Conservation (phyloP, 2,888 invertebrate species). For the Hemithea aestivaria region DNA sequence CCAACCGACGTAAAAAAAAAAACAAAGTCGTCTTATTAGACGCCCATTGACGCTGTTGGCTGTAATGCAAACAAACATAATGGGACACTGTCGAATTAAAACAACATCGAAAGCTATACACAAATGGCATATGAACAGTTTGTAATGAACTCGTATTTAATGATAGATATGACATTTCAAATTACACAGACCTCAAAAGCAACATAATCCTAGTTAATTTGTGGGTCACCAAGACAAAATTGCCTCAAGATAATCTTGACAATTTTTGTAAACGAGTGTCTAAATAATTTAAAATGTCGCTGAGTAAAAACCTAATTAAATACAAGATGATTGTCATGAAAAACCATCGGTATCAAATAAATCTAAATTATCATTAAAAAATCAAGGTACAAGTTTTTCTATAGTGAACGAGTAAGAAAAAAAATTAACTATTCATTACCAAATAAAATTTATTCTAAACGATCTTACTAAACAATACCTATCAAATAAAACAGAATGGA, state of each 20-base stretch:
- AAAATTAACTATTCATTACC: conserved; percentile 67
- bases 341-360: conserved; percentile 68
- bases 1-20: conserved; percentile 17
- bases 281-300: too few species aligned
- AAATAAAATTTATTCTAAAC: conserved; percentile 78
- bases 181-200: too few species aligned
- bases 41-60: conserved; percentile 69
- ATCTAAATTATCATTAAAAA: conserved; percentile 68
- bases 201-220: too few species aligned
- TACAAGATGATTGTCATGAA: conserved; percentile 66
- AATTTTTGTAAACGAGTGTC: too few species aligned
- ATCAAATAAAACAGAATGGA: conserved; percentile 78
- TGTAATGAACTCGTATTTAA: conserved; percentile 28
- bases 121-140: conserved; percentile 38
- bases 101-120: conserved; percentile 57
- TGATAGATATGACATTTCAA: too few species aligned
- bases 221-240: too few species aligned
- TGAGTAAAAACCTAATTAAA: conserved; percentile 40
- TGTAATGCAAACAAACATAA: conserved; percentile 65
- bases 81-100: conserved; percentile 62
- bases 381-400: conserved; percentile 73
- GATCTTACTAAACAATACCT: conserved; percentile 73
- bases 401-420: conserved; percentile 67
- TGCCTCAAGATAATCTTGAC: too few species aligned
- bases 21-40: conserved; percentile 44